Evolutionary conservation across 2,888 invertebrate species (phyloP).

Genomic region (Chrysolina oricalcia): DNA sequence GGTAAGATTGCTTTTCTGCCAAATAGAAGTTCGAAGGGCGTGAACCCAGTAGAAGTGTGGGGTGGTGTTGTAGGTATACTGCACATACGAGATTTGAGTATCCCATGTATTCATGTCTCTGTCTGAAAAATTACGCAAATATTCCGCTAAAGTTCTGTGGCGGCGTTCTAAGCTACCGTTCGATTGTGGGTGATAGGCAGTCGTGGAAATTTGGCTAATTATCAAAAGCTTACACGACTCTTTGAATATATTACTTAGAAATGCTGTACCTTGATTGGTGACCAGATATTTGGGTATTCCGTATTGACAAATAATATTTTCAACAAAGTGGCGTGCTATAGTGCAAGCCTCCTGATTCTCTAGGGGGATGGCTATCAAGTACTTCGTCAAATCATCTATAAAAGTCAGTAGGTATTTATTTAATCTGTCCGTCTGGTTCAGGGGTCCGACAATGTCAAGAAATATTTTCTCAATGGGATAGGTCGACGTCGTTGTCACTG

Average conservation of each 20-base stretch:
- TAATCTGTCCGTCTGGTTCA: constrained; percentile 3
- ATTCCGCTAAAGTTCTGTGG: neutral
- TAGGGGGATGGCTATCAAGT: constrained; percentile 20
- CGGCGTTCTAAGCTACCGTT: neutral
- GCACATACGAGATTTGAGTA: neutral
- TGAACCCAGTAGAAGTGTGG: neutral
- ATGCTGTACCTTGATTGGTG: neutral
- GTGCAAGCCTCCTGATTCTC: constrained; percentile 4
- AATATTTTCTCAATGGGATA: constrained; percentile 21
- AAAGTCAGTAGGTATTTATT: constrained; percentile 24
- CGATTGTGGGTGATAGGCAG: neutral
- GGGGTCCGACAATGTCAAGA: constrained; percentile 17
- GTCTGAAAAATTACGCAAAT: constrained; percentile 1
- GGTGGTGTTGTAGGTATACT: neutral
- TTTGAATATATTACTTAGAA: neutral
- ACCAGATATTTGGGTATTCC: neutral
- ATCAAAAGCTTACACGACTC: neutral
- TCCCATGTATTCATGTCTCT: neutral
- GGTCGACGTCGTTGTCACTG: neutral
- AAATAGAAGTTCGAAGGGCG: neutral
- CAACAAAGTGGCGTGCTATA: neutral
- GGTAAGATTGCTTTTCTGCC: neutral
- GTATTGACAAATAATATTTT: neutral
- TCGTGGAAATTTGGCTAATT: neutral
- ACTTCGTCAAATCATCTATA: constrained; percentile 21